Base-by-base conservation (phyloP, 2,888 invertebrate genomes). In the Temnothorax unifasciatus region DNA sequence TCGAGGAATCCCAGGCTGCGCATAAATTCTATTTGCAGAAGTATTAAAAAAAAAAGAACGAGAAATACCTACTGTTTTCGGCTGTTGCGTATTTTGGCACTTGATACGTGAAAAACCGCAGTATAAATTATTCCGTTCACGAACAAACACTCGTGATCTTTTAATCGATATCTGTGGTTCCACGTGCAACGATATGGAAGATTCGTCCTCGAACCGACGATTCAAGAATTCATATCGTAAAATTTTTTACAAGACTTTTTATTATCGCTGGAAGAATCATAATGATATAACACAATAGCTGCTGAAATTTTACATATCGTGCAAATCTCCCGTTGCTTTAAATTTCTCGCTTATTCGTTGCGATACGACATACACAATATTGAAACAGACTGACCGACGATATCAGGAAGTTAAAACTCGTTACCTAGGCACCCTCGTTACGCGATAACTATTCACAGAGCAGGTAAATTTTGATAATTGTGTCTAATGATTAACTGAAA, bases 381-480 rank as follows among this genome's bases (percentile, higher is more conserved):
- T 59, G 29, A 59, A 59, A n/a, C 25, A 44, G 2, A 44, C 21
- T 1, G 13, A 21, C 25, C 0, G 34, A 13, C 18, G n/a, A 29
- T 47, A 61, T 47, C 29, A 34, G 9, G 13, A 9, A 18, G 2
- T 44, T 57, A 44, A 29, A n/a, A 11, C 34, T 52, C 38, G 38
- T 73, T 57, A 57, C 41, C 54, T 73, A 73, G 15, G 15, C 41
- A 18, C 18, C 38, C 18, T 47, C 61, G 59, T 59, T 74, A 74
- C 29, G 25, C n/a, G 34, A 74, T 74, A 74, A 59, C 6, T 74
- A 44, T 25, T 6, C 1, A 4, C 8, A 21, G 29, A 47, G 3
- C 18, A 75, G 15, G 29, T 0, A 0, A 75, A 61, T 75, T 15
- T 47, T 75, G 47, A 29, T 5, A 61, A 47, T 75, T 29, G 21